Evolutionary conservation across 64 coral and sea anemone species (phyloP).

Genomic region (Cladopsammia gracilis): DNA sequence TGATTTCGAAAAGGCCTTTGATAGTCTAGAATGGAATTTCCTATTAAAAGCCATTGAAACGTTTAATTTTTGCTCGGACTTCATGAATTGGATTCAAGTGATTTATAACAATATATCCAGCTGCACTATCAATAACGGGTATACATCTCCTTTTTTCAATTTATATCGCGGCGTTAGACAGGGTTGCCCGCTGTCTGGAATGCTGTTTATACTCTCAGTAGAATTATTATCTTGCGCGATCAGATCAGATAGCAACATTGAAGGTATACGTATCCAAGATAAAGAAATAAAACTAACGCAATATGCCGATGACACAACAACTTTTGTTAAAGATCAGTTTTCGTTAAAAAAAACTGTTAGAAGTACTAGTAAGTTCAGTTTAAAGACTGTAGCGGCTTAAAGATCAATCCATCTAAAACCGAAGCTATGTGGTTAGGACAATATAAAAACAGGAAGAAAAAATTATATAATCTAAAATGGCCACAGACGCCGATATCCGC

Average conservation of each 20-base stretch:
- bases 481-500: not conserved
- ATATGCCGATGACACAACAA: not conserved
- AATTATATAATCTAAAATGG: too few species aligned
- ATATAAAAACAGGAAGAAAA: too few species aligned
- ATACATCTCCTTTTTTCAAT: not conserved
- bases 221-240: not conserved
- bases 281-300: not conserved
- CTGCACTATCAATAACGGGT: not conserved
- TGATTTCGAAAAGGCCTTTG: too few species aligned
- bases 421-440: too few species aligned
- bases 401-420: too few species aligned
- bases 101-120: not conserved
- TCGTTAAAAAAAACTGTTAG: not conserved
- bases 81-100: too few species aligned
- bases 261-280: not conserved
- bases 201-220: not conserved
- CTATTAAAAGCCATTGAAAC: too few species aligned
- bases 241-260: not conserved
- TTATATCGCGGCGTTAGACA: not conserved
- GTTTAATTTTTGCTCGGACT: too few species aligned
- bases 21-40: too few species aligned
- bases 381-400: too few species aligned
- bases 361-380: too few species aligned
- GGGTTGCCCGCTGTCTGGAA: not conserved
- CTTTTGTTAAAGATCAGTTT: not conserved